Percentiles rank a stretch among this genome's conserved stretches.
These are phyloP conservation scores for Drosophila chauvacae DNA, from an alignment of 1,140 invertebrate genomes.

Conservation along the genomic window DNA sequence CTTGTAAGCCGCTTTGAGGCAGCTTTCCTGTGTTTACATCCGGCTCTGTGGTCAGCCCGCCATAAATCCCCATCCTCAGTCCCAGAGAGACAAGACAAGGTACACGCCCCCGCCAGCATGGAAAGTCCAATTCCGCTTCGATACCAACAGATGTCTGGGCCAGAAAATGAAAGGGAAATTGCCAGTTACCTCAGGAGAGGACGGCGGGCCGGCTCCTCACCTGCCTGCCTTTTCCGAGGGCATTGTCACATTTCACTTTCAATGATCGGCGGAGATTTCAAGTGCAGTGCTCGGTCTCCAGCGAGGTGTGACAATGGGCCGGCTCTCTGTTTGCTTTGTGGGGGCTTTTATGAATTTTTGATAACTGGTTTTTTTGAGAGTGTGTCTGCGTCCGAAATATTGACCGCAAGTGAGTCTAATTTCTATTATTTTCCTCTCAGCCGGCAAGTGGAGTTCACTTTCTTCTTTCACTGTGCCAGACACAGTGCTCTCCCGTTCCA, in stretches of 20 bases:
- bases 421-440: conserved; percentile 65
- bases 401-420: conserved; percentile 77
- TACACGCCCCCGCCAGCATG: conserved; percentile 40
- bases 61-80: conserved; percentile 16
- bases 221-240: conserved; percentile 46
- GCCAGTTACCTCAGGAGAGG: conserved; percentile 21
- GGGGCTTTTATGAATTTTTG: conserved; percentile 39
- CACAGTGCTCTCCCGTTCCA: conserved; percentile 26
- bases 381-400: conserved; percentile 22
- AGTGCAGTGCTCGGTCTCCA: conserved; percentile 30
- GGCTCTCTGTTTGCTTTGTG: conserved; percentile 19
- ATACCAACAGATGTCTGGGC: conserved; percentile 31
- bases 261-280: conserved; percentile 41
- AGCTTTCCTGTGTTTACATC: conserved; percentile 25
- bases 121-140: conserved; percentile 34
- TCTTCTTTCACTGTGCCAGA: conserved; percentile 79
- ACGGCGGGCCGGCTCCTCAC: conserved; percentile 11
- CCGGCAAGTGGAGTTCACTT: conserved; percentile 69
- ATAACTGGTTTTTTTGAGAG: conserved; percentile 39
- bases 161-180: conserved; percentile 72
- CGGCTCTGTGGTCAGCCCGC: conserved; percentile 30
- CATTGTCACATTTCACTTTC: conserved; percentile 82
- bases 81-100: conserved; percentile 9
- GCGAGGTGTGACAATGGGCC: conserved; percentile 66
- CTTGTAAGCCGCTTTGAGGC: conserved; percentile 4